Evolutionary conservation across 2,113 vertebrate species (phyloP).

Genomic region (Xiphophorus couchianus): DNA sequence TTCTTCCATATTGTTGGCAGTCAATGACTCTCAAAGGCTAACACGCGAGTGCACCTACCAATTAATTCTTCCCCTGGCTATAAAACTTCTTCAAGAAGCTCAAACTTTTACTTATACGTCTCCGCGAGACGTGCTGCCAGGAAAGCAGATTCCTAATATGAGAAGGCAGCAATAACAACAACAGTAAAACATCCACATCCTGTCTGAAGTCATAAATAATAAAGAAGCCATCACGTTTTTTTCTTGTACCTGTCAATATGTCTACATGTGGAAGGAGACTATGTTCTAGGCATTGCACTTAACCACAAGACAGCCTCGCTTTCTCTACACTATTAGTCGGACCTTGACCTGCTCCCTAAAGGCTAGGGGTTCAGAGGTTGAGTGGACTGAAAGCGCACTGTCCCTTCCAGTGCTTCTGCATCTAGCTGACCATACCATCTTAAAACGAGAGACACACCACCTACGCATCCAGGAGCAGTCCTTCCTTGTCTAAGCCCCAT

Average conservation of each 20-base stretch:
- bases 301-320: constrained; percentile 67
- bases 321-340: constrained; percentile 65
- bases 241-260: constrained; percentile 77
- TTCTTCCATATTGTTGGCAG: constrained; percentile 48
- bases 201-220: constrained; percentile 82
- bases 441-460: constrained; percentile 13
- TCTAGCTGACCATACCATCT: constrained; percentile 13
- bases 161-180: constrained; percentile 70
- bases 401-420: constrained; percentile 45
- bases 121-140: constrained; percentile 62
- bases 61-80: constrained; percentile 67
- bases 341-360: constrained; percentile 69
- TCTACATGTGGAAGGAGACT: constrained; percentile 62
- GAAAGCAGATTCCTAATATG: constrained; percentile 70
- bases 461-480: constrained; percentile 40
- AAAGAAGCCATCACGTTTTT: constrained; percentile 71
- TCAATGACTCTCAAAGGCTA: constrained; percentile 43
- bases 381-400: constrained; percentile 59
- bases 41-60: constrained; percentile 42
- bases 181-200: constrained; percentile 76
- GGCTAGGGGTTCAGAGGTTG: constrained; percentile 65
- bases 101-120: constrained; percentile 58
- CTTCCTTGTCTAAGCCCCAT: constrained; percentile 65
- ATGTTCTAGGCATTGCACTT: constrained; percentile 77
- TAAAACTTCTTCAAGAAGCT: constrained; percentile 58